Percentiles rank a stretch among this genome's conserved stretches.
phyloP scores from a whole-genome alignment of 2,888 invertebrate genomes.

The Pristionchus mayeri region DNA sequence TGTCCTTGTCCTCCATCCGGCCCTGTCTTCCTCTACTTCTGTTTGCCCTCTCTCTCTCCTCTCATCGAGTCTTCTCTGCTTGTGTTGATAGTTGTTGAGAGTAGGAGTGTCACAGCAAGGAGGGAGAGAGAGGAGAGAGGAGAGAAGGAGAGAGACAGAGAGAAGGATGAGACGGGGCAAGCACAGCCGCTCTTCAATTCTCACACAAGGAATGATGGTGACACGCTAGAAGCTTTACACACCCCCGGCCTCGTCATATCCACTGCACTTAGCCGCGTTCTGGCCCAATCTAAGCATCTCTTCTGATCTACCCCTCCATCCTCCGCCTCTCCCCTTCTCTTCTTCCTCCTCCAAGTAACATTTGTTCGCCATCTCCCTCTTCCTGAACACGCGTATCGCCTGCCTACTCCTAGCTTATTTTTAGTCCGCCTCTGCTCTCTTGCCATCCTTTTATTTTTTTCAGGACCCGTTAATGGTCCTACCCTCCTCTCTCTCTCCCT shows the following conservation, averaged over 20 bases:
- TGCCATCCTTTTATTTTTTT: no score
- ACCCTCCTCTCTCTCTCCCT: not conserved
- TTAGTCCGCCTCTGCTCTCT: slow-evolving; percentile 1
- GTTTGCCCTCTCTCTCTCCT: slow-evolving; percentile 49
- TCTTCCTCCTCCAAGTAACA: not conserved
- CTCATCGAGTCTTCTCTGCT: slow-evolving; percentile 3
- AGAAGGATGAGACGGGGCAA: not conserved
- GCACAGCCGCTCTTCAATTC: slow-evolving; percentile 29
- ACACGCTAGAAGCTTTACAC: slow-evolving; percentile 27
- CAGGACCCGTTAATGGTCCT: slow-evolving; percentile 32
- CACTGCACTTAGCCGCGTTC: slow-evolving; percentile 12
- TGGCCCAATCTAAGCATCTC: not conserved
- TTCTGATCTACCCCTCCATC: not conserved
- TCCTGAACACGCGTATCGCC: slow-evolving; percentile 11
- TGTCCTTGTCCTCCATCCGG: no score
- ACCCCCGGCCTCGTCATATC: not conserved
- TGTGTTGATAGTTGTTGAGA: slow-evolving; percentile 45
- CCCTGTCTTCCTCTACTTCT: slow-evolving; percentile 42
- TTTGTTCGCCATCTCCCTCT: not conserved
- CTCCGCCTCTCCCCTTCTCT: not conserved
- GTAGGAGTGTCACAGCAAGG: slow-evolving; percentile 33
- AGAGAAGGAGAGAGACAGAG: slow-evolving; percentile 31
- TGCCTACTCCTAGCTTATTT: not conserved
- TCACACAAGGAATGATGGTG: slow-evolving; percentile 39
- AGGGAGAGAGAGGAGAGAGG: slow-evolving; percentile 38